A percentile compares a stretch with the other conserved stretches of the same genome.
phyloP scores from a whole-genome alignment of 2,888 invertebrate genomes.

The Mimachlamys varia region DNA sequence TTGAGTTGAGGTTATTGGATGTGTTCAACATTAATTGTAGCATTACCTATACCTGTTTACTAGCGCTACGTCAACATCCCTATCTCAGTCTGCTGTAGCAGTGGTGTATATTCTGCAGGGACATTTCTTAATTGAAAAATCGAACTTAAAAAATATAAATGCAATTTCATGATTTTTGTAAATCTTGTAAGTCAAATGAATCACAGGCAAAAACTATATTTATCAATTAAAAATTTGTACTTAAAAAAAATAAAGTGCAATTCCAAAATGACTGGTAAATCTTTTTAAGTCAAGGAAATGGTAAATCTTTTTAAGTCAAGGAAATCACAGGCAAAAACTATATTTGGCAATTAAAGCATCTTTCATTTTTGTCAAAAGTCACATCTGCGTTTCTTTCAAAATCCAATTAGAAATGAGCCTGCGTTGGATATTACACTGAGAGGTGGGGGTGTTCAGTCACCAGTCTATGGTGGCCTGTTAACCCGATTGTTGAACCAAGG shows the following conservation, averaged over 20 bases:
- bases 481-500: conserved; percentile 12
- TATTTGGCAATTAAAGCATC: background rate
- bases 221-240: background rate
- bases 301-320: too few species aligned
- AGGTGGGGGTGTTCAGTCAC: background rate
- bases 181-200: background rate
- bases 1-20: background rate
- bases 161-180: background rate
- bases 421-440: background rate
- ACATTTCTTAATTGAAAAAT: background rate
- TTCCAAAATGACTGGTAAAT: too few species aligned
- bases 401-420: background rate
- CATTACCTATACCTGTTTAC: background rate
- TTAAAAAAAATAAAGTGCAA: too few species aligned
- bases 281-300: too few species aligned
- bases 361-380: background rate
- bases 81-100: background rate
- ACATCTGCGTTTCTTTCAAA: background rate
- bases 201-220: background rate
- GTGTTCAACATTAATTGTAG: background rate
- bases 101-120: background rate
- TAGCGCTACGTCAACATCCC: background rate
- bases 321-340: background rate
- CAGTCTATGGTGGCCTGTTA: background rate
- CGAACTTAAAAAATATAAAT: background rate